A percentile compares a stretch with the other conserved stretches of the same genome.
phyloP scores from a whole-genome alignment of 1,140 invertebrate genomes.

The Mylabris phalerata region DNA sequence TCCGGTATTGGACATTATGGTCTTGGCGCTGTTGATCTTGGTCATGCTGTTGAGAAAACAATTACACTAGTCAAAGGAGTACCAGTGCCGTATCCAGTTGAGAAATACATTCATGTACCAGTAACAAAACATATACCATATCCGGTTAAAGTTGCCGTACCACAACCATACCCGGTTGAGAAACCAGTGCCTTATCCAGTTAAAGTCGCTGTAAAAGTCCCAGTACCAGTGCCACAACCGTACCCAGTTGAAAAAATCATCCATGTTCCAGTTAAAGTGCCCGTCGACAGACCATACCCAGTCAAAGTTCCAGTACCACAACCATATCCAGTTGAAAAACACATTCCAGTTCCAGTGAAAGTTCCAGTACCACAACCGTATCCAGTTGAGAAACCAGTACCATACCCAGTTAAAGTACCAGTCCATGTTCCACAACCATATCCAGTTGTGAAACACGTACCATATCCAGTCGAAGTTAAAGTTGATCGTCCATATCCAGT shows the following conservation, averaged over 20 bases:
- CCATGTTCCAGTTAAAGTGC: constrained; percentile 58
- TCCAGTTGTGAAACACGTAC: constrained; percentile 60
- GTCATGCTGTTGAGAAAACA: constrained; percentile 55
- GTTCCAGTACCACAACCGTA: constrained; percentile 66
- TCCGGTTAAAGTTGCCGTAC: constrained; percentile 45
- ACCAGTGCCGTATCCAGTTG: constrained; percentile 49
- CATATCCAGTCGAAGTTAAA: constrained; percentile 55
- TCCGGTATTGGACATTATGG: constrained; percentile 25
- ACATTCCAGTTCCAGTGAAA: constrained; percentile 58
- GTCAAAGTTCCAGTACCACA: constrained; percentile 52
- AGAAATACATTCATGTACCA: constrained; percentile 56
- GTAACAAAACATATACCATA: constrained; percentile 48
- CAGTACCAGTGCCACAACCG: constrained; percentile 50
- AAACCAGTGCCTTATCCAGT: constrained; percentile 51
- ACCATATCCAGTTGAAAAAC: constrained; percentile 59
- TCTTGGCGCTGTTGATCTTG: constrained; percentile 31
- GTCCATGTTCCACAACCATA: constrained; percentile 57
- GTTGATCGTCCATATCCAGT: constrained; percentile 54
- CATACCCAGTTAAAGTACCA: constrained; percentile 54
- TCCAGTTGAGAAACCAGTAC: constrained; percentile 60
- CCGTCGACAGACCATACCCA: constrained; percentile 58
- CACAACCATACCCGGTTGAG: constrained; percentile 54
- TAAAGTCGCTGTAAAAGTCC: constrained; percentile 52
- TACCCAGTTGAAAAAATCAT: constrained; percentile 57
- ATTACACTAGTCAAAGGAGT: constrained; percentile 39